A percentile compares a stretch with the other conserved stretches of the same genome.
These are phyloP conservation scores for Hemibagrus guttatus DNA, from an alignment of 2,797 vertebrate genomes.

Conservation along the genomic window DNA sequence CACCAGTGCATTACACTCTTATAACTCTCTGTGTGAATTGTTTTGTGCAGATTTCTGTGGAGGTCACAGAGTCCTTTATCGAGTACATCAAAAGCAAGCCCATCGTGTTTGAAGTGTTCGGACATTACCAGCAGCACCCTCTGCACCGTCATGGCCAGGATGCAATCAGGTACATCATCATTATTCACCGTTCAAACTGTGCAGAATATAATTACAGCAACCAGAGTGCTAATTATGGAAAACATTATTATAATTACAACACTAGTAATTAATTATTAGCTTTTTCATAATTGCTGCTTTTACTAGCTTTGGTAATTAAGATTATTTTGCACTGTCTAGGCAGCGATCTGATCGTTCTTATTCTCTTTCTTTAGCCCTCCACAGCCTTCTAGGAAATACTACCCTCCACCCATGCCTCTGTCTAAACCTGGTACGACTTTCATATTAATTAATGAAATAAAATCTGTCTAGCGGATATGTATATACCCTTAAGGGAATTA, in stretches of 20 bases:
- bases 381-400: constrained; percentile 89
- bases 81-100: constrained; percentile 96
- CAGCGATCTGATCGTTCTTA: constrained; percentile 16
- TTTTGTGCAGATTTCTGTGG: constrained; percentile 87
- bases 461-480: background rate
- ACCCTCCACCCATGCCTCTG: constrained; percentile 96
- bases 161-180: constrained; percentile 79
- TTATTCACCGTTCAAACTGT: background rate
- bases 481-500: background rate
- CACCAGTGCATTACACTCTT: background rate
- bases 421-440: constrained; percentile 89
- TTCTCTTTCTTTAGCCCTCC: constrained; percentile 78
- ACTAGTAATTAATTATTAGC: background rate
- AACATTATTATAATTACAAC: background rate
- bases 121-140: constrained; percentile 96
- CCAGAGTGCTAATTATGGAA: background rate
- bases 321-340: background rate
- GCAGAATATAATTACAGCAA: background rate
- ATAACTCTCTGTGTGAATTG: background rate
- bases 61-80: constrained; percentile 95
- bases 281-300: background rate
- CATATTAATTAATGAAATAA: background rate
- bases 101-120: constrained; percentile 98
- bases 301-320: background rate
- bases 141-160: constrained; percentile 90